Percentiles rank a stretch among this genome's conserved stretches.
These are phyloP conservation scores for Zoroaster sp. DNA, from an alignment of 53 echinoderm and acorn worm genomes.

Conservation along the genomic window DNA sequence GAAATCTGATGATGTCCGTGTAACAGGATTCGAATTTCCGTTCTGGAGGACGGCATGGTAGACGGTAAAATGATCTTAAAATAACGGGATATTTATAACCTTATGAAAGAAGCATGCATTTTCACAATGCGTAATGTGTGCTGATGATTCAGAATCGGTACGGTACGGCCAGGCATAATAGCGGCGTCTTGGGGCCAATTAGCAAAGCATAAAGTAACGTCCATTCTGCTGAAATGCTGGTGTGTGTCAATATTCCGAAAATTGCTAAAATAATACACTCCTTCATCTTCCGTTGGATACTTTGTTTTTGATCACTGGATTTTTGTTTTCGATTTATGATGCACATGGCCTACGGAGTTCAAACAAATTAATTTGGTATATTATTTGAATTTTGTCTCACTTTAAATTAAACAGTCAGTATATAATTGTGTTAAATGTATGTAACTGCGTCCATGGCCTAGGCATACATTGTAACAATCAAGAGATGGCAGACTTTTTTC, in stretches of 20 bases:
- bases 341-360: too few relatives aligned
- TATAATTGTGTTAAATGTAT: not conserved
- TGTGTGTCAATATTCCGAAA: not conserved
- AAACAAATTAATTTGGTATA: too few relatives aligned
- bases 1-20: slow-evolving; percentile 52
- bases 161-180: not conserved
- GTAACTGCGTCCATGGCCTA: too few relatives aligned
- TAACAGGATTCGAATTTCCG: slow-evolving; percentile 35
- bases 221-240: not conserved
- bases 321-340: too few relatives aligned
- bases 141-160: slow-evolving; percentile 32
- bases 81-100: slow-evolving; percentile 58
- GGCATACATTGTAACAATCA: too few relatives aligned
- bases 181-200: slow-evolving; percentile 38
- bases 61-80: slow-evolving; percentile 52
- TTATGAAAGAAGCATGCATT: not conserved
- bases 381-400: not conserved
- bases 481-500: too few relatives aligned
- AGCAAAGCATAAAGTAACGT: not conserved
- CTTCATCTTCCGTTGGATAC: too few relatives aligned
- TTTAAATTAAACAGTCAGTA: not conserved
- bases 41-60: not conserved
- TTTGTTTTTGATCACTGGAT: too few relatives aligned
- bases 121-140: not conserved
- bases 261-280: too few relatives aligned